These are phyloP conservation scores for Patagioenas fasciata DNA, from an alignment of 2,113 vertebrate genomes.

Conservation along the genomic window DNA sequence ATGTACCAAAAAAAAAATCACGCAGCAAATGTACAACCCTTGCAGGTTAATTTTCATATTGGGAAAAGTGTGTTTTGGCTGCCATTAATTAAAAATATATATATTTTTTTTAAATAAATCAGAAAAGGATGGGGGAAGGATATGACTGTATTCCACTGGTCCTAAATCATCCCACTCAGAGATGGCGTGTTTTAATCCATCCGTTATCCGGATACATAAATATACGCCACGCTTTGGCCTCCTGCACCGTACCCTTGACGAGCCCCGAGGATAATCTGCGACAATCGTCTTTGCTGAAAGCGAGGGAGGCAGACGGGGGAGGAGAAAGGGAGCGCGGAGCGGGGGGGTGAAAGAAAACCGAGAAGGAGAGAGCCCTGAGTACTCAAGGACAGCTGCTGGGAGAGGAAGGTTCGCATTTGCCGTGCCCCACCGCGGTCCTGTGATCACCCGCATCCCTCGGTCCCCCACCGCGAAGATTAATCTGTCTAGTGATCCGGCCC, in stretches of 20 bases:
- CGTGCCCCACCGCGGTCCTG: background rate
- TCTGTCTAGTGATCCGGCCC: background rate
- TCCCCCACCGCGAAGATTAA: conserved; percentile 12
- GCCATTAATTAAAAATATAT: background rate
- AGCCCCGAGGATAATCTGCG: background rate
- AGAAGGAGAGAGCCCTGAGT: background rate
- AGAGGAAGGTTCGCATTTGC: conserved; percentile 8
- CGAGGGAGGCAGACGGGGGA: background rate
- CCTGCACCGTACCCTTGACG: background rate
- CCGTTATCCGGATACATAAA: background rate
- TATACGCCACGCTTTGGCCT: background rate
- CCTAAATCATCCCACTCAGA: background rate
- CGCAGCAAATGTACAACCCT: background rate
- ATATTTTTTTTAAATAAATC: background rate
- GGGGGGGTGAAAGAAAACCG: background rate
- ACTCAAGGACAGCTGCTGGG: background rate
- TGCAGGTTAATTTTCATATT: background rate
- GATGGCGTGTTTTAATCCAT: background rate
- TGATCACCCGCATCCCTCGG: background rate
- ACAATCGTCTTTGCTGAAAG: conserved; percentile 30
- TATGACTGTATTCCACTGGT: background rate
- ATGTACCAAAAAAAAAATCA: background rate
- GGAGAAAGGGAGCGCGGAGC: background rate
- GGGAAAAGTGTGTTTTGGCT: background rate
- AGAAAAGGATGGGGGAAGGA: background rate